Evolutionary conservation across 2,797 vertebrate genomes (phyloP).

Genomic region (Dicrostonyx torquatus): DNA sequence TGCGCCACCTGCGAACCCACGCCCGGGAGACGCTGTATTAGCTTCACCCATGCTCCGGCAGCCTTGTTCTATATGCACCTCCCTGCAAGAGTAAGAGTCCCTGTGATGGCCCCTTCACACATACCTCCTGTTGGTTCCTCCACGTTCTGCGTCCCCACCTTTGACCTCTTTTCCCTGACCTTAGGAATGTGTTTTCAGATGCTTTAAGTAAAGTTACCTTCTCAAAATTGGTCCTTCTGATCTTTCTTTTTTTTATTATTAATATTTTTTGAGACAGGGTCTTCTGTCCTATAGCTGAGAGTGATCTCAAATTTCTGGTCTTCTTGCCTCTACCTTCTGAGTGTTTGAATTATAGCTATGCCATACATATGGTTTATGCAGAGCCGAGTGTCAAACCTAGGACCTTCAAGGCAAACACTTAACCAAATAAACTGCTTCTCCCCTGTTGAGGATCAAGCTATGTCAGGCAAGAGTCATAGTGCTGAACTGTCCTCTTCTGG

Average conservation of each 20-base stretch:
- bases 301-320: not conserved
- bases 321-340: not conserved
- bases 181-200: not conserved
- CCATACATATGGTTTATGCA: not conserved
- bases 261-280: not conserved
- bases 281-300: not conserved
- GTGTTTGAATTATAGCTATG: not conserved
- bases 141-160: not conserved
- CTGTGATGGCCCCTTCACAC: not conserved
- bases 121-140: not conserved
- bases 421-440: not conserved
- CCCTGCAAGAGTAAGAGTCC: not conserved
- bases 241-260: not conserved
- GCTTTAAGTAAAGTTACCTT: conserved; percentile 27
- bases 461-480: not conserved
- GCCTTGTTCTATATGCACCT: rapidly evolving
- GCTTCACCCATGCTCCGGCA: rapidly evolving
- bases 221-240: not conserved
- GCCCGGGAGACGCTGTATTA: conserved; percentile 75
- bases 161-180: not conserved
- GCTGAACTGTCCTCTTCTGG: not conserved
- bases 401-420: not conserved
- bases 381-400: not conserved
- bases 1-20: conserved; percentile 78
- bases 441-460: not conserved